Percentiles rank a stretch among this genome's conserved stretches.
phyloP scores from a whole-genome alignment of 2,888 invertebrate species.

The Orchesella flavescens region DNA sequence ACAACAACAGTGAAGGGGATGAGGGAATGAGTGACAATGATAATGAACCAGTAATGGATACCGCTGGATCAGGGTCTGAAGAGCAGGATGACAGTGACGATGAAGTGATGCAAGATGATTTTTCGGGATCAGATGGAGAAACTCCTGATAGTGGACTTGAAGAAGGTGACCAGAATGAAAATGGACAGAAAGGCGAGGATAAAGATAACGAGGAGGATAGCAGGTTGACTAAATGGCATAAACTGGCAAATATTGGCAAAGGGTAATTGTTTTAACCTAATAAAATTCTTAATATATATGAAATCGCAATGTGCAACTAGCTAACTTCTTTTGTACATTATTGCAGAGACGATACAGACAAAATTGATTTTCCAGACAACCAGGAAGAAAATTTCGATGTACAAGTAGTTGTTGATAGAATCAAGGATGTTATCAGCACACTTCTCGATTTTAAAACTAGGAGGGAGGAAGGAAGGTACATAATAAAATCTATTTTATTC shows the following conservation, averaged over 20 bases:
- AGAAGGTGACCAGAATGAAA: constrained; percentile 48
- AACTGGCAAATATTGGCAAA: constrained; percentile 72
- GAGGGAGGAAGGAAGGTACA: constrained; percentile 74
- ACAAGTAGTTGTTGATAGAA: constrained; percentile 90
- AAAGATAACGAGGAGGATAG: constrained; percentile 64
- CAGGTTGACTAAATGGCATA: constrained; percentile 74
- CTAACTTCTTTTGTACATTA: not conserved
- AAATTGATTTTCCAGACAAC: constrained; percentile 84
- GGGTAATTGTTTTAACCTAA: not conserved
- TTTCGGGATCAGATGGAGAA: constrained; percentile 63
- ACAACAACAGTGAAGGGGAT: constrained; percentile 25
- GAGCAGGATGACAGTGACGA: constrained; percentile 50
- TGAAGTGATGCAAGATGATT: constrained; percentile 60
- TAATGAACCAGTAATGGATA: constrained; percentile 15
- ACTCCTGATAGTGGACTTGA: constrained; percentile 73
- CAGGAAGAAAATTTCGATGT: constrained; percentile 84
- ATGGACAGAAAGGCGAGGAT: constrained; percentile 73
- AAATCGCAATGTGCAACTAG: not conserved
- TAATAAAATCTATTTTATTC: constrained; percentile 33
- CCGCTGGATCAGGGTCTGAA: constrained; percentile 11
- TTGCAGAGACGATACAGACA: constrained; percentile 78
- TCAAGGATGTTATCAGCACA: constrained; percentile 86
- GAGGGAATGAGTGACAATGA: constrained; percentile 73
- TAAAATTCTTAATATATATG: not conserved
- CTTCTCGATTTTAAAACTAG: constrained; percentile 84